These are phyloP conservation scores for Pammene fasciana DNA, from an alignment of 2,888 invertebrate genomes.

Conservation along the genomic window DNA sequence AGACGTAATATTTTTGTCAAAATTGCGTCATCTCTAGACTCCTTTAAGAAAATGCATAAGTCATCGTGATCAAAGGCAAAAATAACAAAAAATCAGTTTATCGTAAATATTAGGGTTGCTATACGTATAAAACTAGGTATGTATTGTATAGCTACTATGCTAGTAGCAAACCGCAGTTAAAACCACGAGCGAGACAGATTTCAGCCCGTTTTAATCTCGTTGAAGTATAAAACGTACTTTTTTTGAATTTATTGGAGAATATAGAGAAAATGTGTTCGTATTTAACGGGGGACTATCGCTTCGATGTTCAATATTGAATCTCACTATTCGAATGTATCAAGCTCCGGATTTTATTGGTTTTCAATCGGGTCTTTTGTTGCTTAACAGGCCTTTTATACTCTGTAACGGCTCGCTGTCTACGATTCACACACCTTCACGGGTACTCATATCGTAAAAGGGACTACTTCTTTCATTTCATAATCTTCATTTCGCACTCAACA, in stretches of 20 bases:
- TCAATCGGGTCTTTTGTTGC: slow-evolving; percentile 19
- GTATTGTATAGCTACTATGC: too few relatives aligned
- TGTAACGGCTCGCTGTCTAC: not conserved
- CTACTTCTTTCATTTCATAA: not conserved
- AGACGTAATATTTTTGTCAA: too few relatives aligned
- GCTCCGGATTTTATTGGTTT: slow-evolving; percentile 34
- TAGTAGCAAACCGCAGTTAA: not conserved
- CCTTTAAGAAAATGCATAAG: too few relatives aligned
- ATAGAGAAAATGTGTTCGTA: slow-evolving; percentile 1
- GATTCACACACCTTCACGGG: not conserved
- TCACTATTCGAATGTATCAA: slow-evolving; percentile 25
- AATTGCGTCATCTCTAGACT: too few relatives aligned
- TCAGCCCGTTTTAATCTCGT: not conserved
- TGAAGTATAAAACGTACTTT: not conserved
- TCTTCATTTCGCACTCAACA: too few relatives aligned
- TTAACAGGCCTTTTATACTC: slow-evolving; percentile 18
- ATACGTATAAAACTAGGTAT: too few relatives aligned
- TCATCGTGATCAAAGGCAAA: too few relatives aligned
- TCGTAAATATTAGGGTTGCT: not conserved
- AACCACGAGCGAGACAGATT: not conserved
- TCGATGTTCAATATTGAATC: slow-evolving; percentile 14
- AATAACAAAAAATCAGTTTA: too few relatives aligned
- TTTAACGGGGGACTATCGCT: slow-evolving; percentile 16
- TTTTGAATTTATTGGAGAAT: slow-evolving; percentile 12
- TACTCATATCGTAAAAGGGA: not conserved